Evolutionary conservation across 2,888 invertebrate species (phyloP).

Genomic region (Acanthoscelides obtectus): DNA sequence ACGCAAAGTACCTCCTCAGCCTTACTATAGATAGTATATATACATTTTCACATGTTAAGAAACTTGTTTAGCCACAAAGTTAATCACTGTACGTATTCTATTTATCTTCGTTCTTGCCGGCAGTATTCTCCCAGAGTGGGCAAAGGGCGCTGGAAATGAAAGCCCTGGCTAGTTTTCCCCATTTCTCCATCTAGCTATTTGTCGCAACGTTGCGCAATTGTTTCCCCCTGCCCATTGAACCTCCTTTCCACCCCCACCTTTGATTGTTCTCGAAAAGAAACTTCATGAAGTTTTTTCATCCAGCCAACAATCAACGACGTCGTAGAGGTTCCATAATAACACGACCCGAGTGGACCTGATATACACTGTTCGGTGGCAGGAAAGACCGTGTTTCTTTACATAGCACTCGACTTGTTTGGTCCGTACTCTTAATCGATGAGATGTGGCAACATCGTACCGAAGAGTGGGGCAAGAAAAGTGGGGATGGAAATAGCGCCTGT

Average conservation of each 20-base stretch:
- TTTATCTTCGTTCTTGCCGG: too few relatives aligned
- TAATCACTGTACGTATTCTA: too few relatives aligned
- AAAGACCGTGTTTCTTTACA: not conserved
- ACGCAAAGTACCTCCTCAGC: too few relatives aligned
- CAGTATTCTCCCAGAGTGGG: not conserved
- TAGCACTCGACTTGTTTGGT: not conserved
- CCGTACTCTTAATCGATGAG: not conserved
- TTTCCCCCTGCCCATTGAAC: not conserved
- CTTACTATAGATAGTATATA: too few relatives aligned
- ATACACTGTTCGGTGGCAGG: not conserved
- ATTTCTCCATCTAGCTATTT: not conserved
- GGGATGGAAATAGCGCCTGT: not conserved
- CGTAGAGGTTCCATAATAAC: not conserved
- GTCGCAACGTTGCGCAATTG: not conserved
- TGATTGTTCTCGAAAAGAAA: not conserved
- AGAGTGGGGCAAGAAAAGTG: not conserved
- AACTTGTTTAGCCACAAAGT: too few relatives aligned
- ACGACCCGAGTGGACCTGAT: not conserved
- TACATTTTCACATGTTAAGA: too few relatives aligned
- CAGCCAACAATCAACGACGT: not conserved
- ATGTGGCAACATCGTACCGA: not conserved
- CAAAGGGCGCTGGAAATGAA: not conserved
- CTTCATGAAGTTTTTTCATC: not conserved
- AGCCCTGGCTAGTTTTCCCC: not conserved
- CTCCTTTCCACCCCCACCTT: not conserved